Evolutionary conservation across 1,140 invertebrate genomes (phyloP).

Genomic region (Drosophila varians): DNA sequence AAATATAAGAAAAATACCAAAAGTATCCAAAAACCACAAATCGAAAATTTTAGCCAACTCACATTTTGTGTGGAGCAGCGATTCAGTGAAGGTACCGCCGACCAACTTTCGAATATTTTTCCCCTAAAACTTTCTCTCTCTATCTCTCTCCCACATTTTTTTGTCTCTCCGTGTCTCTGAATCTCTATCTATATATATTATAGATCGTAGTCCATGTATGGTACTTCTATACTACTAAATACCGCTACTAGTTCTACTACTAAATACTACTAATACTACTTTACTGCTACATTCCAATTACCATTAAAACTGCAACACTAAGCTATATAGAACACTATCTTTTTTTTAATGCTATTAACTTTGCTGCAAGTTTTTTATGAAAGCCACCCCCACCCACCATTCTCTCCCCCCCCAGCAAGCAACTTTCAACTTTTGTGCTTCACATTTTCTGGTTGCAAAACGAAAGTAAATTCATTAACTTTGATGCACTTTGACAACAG

Average conservation of each 20-base stretch:
- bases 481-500: constrained; percentile 26
- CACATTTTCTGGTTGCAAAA: constrained; percentile 27
- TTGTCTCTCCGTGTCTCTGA: constrained; percentile 38
- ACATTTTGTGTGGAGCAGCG: constrained; percentile 31
- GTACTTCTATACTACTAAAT: constrained; percentile 39
- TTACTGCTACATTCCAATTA: constrained; percentile 12
- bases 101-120: constrained; percentile 40
- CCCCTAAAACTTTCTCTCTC: constrained; percentile 43
- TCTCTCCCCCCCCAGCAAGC: constrained; percentile 7
- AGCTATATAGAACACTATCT: constrained; percentile 9
- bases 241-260: constrained; percentile 32
- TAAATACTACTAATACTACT: constrained; percentile 29
- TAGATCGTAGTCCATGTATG: constrained; percentile 48
- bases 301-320: constrained; percentile 34
- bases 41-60: constrained; percentile 24
- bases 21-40: constrained; percentile 13
- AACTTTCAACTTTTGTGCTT: constrained; percentile 13
- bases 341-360: constrained; percentile 44
- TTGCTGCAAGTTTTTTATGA: constrained; percentile 22
- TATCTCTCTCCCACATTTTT: constrained; percentile 35
- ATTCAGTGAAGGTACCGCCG: constrained; percentile 61
- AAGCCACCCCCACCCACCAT: neutral
- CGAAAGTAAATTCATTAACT: constrained; percentile 24
- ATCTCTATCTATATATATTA: constrained; percentile 26
- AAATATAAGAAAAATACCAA: constrained; percentile 22